Percentiles rank a stretch among this genome's conserved stretches.
Conservation (phyloP, 2,888 invertebrate genomes). For the Zonitis immaculata region DNA sequence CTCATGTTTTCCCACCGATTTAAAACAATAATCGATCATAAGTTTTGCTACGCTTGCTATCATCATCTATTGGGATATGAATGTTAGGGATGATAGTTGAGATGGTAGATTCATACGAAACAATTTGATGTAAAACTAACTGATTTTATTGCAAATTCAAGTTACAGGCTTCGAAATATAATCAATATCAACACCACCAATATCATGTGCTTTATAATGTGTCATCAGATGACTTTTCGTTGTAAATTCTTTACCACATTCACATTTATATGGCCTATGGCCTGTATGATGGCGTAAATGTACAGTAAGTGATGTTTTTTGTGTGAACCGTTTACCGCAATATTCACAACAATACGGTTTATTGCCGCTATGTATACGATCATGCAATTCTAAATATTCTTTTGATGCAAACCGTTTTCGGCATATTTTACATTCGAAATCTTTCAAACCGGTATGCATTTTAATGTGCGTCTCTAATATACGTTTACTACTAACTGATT, state of each 20-base stretch:
- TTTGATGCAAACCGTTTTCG: conserved; percentile 42
- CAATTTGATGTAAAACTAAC: too few species aligned
- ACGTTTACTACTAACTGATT: conserved; percentile 40
- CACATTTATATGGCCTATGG: conserved; percentile 54
- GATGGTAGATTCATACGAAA: too few species aligned
- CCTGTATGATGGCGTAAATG: conserved; percentile 56
- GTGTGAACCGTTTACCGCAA: conserved; percentile 57
- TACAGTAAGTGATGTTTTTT: conserved; percentile 54
- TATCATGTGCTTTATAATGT: conserved; percentile 54
- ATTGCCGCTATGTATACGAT: conserved; percentile 54
- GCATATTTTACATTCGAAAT: conserved; percentile 35
- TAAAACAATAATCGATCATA: too few species aligned
- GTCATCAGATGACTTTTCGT: conserved; percentile 56
- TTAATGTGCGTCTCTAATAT: conserved; percentile 43
- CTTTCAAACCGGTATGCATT: conserved; percentile 45
- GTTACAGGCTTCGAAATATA: conserved; percentile 31
- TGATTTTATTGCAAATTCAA: neutral
- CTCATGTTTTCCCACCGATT: too few species aligned
- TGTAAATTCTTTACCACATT: conserved; percentile 56
- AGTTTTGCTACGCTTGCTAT: too few species aligned
- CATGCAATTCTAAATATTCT: conserved; percentile 52
- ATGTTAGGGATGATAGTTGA: too few species aligned
- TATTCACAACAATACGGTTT: conserved; percentile 55
- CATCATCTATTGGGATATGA: too few species aligned
- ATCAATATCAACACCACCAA: conserved; percentile 40